A percentile compares a stretch with the other conserved stretches of the same genome.
phyloP scores from a whole-genome alignment of 2,888 invertebrate genomes.

The Heliconius cydno region DNA sequence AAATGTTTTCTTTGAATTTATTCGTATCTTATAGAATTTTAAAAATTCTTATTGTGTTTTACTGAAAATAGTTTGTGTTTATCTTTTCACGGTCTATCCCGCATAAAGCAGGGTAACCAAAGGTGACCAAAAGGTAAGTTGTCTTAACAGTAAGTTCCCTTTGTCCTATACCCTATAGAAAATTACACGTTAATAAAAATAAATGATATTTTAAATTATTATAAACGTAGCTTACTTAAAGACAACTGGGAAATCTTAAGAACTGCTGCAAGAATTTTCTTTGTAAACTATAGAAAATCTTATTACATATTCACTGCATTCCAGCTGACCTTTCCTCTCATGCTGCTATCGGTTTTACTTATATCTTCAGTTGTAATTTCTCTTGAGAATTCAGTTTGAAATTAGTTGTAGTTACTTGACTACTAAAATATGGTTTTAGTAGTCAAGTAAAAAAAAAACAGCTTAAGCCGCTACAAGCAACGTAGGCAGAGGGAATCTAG shows the following conservation, averaged over 20 bases:
- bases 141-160: too few species aligned
- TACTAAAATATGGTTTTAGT: too few species aligned
- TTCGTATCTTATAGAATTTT: background rate
- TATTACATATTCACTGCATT: background rate
- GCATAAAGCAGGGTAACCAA: background rate
- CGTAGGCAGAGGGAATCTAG: background rate
- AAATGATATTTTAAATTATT: background rate
- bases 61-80: background rate
- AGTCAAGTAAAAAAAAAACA: too few species aligned
- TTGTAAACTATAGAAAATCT: slow-evolving; percentile 25
- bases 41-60: background rate
- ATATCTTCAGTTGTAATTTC: slow-evolving; percentile 4
- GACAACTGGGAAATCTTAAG: slow-evolving; percentile 19
- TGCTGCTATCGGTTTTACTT: slow-evolving; percentile 1
- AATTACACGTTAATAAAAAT: too few species aligned
- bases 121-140: too few species aligned
- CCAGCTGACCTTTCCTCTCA: background rate
- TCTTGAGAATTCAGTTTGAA: background rate
- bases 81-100: background rate
- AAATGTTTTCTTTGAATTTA: background rate
- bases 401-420: background rate
- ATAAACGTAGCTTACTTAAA: background rate
- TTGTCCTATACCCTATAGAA: too few species aligned
- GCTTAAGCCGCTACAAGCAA: too few species aligned
- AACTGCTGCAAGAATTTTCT: background rate